Evolutionary conservation across 2,888 invertebrate genomes (phyloP).

Genomic region (Hydriomena furcata): DNA sequence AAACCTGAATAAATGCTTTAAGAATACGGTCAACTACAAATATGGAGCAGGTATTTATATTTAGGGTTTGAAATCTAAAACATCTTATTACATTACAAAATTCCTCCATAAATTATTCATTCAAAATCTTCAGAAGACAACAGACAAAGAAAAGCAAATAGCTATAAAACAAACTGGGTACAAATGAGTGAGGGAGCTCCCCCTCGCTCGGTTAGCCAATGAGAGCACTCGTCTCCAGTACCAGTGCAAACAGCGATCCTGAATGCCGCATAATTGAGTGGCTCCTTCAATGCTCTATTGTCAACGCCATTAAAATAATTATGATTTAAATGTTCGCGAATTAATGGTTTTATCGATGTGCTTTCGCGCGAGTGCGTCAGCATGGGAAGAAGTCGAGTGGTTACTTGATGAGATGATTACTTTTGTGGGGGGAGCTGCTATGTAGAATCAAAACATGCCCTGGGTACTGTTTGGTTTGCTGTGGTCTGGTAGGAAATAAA

Average conservation of each 20-base stretch:
- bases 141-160: conserved; percentile 47
- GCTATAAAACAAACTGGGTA: conserved; percentile 36
- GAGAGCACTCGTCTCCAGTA: conserved; percentile 66
- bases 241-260: conserved; percentile 47
- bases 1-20: no score
- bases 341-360: conserved; percentile 70
- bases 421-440: background rate
- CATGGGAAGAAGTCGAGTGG: conserved; percentile 11
- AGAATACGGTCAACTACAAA: no score
- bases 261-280: conserved; percentile 77
- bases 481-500: no score
- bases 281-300: conserved; percentile 66
- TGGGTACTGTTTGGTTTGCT: no score
- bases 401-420: conserved; percentile 9
- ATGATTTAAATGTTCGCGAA: conserved; percentile 68
- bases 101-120: conserved; percentile 30
- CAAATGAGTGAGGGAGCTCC: conserved; percentile 46
- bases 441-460: background rate
- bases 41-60: background rate
- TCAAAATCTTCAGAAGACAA: conserved; percentile 42
- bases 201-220: conserved; percentile 62
- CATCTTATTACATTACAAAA: conserved; percentile 13
- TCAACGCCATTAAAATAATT: conserved; percentile 71
- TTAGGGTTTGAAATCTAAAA: conserved; percentile 6
- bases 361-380: conserved; percentile 55